Conservation (phyloP, 2,888 invertebrate species). For the Apantesis nais region DNA sequence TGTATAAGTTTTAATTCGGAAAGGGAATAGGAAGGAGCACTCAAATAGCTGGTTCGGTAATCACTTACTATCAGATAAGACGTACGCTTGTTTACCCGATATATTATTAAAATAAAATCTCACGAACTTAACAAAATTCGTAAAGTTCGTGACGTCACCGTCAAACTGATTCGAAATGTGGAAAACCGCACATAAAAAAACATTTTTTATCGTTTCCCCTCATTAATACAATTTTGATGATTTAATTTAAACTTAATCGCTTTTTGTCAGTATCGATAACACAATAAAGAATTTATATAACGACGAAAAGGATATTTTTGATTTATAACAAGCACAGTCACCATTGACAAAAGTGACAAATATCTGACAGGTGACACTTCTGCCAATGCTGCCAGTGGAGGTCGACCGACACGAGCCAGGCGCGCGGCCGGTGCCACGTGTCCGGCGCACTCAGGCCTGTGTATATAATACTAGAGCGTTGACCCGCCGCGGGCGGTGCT, state of each 20-base stretch:
- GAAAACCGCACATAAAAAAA: too few species aligned
- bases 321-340: neutral
- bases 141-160: too few species aligned
- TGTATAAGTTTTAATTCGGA: too few species aligned
- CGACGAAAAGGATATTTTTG: neutral
- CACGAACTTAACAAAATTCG: too few species aligned
- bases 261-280: neutral
- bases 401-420: constrained; percentile 20
- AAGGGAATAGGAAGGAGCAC: too few species aligned
- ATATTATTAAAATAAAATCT: too few species aligned
- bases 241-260: neutral
- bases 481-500: constrained; percentile 37
- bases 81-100: too few species aligned
- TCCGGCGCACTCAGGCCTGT: constrained; percentile 24
- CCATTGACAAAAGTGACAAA: neutral
- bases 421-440: constrained; percentile 28
- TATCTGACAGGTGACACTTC: neutral
- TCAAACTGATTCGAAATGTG: too few species aligned
- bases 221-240: neutral
- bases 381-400: neutral
- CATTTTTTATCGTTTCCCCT: too few species aligned
- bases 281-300: neutral
- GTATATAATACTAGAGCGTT: constrained; percentile 56
- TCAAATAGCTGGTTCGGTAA: too few species aligned
- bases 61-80: too few species aligned